Evolutionary conservation across 2,113 vertebrate genomes (phyloP), one percentile per base, ranked within the genome.

Genomic region (Asarcornis scutulata): DNA sequence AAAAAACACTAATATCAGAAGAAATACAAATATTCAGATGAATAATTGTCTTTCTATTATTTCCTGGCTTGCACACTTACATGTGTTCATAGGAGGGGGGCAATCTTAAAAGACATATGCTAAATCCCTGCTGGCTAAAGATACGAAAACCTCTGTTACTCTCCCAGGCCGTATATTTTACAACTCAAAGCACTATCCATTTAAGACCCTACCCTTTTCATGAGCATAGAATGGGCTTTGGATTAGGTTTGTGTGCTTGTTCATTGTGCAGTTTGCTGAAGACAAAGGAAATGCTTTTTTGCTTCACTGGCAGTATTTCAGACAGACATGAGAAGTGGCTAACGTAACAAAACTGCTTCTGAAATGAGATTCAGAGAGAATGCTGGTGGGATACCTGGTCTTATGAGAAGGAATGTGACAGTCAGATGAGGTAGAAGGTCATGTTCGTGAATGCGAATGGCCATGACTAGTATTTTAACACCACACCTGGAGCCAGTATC

Each of bases 31-130:
- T 88, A 90, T 58, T 86, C 48, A n/a, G 80, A 93, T 93, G 93
- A 96, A 94, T 86, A 86, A 96, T 96, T 82, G 62, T 66, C 83
- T 77, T 77, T 89, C 6, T 82, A 96, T 96, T 92, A 76, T 97
- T 97, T 97, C 96, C 96, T 96, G 90, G 31, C 91, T 85, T 75
- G 58, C 88, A 84, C 86, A 74, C 48, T 91, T 42, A 53, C 77
- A 69, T 82, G 58, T 73, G 73, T 58, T 87, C 80, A 34, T 52
- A 32, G 83, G 66, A 71, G 68, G 38, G 64, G 60, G 83, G 40
- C 53, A 53, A 2, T 64, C 81, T 78, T 14, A 17, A 75, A 74
- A 86, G 56, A 40, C 34, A 13, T 4, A 13, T 7, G 34, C 25
- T 85, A 46, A 77, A 6, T 50, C 76, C 60, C 66, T 64, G 34